Percentiles rank a stretch among this genome's conserved stretches.
Conservation (phyloP, 2,113 vertebrate species). For the Apteryx owenii region DNA sequence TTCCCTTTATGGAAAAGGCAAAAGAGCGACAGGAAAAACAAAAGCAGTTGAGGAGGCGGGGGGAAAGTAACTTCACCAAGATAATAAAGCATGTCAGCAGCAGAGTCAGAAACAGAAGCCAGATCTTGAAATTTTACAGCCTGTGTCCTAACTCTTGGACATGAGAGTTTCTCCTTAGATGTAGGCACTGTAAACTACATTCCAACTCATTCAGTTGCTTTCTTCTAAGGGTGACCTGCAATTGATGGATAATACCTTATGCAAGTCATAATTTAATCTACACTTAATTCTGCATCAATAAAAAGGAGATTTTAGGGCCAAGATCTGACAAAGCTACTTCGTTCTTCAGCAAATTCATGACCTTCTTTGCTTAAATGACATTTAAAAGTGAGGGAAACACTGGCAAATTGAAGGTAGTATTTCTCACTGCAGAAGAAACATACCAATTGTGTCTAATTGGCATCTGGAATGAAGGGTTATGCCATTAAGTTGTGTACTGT, state of each 20-base stretch:
- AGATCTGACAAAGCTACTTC: neutral
- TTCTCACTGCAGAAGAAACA: neutral
- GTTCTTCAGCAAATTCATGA: neutral
- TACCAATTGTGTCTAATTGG: neutral
- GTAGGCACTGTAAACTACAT: rapidly evolving
- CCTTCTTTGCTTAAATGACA: neutral
- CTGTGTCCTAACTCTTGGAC: neutral
- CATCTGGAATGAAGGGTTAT: neutral
- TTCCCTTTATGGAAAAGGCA: neutral
- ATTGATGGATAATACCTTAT: neutral
- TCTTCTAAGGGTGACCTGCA: neutral
- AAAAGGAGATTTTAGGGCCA: neutral
- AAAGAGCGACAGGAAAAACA: neutral
- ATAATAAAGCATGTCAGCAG: neutral
- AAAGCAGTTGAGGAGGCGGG: neutral
- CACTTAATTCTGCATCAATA: neutral
- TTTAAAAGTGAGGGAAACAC: neutral
- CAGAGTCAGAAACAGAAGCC: neutral
- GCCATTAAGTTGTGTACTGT: neutral
- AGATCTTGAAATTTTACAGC: neutral
- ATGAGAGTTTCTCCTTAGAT: neutral
- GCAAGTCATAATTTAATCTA: neutral
- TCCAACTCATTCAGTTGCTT: neutral
- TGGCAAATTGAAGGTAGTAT: neutral
- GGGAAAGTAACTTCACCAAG: neutral